Base-by-base conservation (phyloP, 2,888 invertebrate genomes). In the Aradus depressus region DNA sequence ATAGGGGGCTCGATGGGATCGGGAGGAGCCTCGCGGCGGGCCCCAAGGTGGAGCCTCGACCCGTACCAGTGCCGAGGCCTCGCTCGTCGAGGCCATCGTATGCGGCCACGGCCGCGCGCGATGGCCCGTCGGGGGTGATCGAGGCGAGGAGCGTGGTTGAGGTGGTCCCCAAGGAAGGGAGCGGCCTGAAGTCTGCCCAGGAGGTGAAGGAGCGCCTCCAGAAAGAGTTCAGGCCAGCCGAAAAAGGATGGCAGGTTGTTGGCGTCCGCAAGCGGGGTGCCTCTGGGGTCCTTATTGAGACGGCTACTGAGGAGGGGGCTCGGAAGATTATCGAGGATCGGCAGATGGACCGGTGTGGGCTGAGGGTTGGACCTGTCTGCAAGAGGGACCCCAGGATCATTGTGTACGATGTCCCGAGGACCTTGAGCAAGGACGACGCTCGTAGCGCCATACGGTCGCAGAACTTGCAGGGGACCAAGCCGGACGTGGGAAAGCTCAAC, bases 331-430 rank as follows among this genome's bases (percentile, higher is more conserved):
- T 34, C 5, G 35, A 4, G 14, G n/a, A 18, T 12, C n/a, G 35
- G 35, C 14, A 34, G 35, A 5, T 34, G n/a, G 35, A 4, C 4
- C 14, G 12, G 4, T n/a, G 14, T 4, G 35, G 35, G 16, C 35
- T 34, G 5, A 4, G 5, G 4, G 35, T 34, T 4, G 16, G n/a
- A 18, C 14, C n/a, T n/a, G 12, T 6, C 14, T 4, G 5, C 4
- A 34, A 12, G 35, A 4, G 5, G 4, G 35, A 34, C 35, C 35
- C 35, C n/a, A n/a, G 35, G 14, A n/a, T 34, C 5, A 34, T 34
- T 18, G 35, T 34, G 35, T 34, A 34, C n/a, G 35, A 34, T 34
- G 35, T 34, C 35, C 35, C 35, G 4, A 5, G 35, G n/a, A 34
- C 35, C 4, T 4, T 34, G 4, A 14, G 14, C 4, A 18, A 18